These are phyloP conservation scores for Linyphia triangularis DNA, from an alignment of 2,888 invertebrate species.

Conservation along the genomic window DNA sequence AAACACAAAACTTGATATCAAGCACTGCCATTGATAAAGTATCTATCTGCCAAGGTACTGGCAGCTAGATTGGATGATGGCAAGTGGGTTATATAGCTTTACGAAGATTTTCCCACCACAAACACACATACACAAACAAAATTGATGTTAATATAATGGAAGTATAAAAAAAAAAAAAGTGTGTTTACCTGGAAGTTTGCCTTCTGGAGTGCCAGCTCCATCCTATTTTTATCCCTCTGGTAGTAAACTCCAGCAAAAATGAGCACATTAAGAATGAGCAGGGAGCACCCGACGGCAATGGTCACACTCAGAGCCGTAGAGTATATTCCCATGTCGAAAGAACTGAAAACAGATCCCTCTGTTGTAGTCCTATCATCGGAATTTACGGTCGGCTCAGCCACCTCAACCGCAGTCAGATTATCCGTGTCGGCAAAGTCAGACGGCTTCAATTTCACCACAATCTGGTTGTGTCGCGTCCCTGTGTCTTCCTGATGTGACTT, in stretches of 20 bases:
- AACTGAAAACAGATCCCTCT: not conserved
- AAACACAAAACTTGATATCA: too few relatives aligned
- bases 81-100: too few relatives aligned
- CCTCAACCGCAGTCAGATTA: slow-evolving; percentile 14
- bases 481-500: not conserved
- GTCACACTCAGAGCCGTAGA: slow-evolving; percentile 93
- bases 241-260: slow-evolving; percentile 97
- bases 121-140: not conserved
- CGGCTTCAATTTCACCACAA: slow-evolving; percentile 46
- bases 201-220: slow-evolving; percentile 75
- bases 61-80: too few relatives aligned
- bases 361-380: slow-evolving; percentile 43
- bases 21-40: too few relatives aligned
- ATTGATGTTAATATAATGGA: not conserved
- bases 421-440: slow-evolving; percentile 3
- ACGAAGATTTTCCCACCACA: too few relatives aligned
- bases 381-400: not conserved
- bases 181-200: slow-evolving; percentile 74
- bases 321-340: slow-evolving; percentile 82
- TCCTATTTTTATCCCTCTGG: slow-evolving; percentile 82
- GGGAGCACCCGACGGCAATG: slow-evolving; percentile 93
- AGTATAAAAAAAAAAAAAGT: not conserved
- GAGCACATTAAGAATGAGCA: slow-evolving; percentile 93
- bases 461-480: slow-evolving; percentile 25
- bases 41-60: too few relatives aligned